Conservation (phyloP, 1,140 invertebrate species). For the Holotrichia oblita region DNA sequence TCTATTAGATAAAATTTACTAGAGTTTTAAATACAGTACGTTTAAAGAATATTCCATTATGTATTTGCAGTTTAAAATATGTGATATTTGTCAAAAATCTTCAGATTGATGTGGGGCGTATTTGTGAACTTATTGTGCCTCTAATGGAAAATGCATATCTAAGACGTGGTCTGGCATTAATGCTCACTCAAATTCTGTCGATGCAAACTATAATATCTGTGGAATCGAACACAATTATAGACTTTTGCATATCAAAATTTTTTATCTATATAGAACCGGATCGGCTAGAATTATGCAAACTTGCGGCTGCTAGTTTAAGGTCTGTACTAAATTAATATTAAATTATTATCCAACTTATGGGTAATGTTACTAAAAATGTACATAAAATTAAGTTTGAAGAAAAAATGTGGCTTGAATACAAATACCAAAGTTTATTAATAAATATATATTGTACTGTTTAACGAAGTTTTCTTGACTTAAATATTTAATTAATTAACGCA, state of each 20-base stretch:
- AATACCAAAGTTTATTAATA: no score
- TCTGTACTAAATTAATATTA: not conserved
- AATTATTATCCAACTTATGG: not conserved
- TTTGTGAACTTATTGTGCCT: not conserved
- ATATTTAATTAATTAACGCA: no score
- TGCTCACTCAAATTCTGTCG: not conserved
- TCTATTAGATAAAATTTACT: no score
- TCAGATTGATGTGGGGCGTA: not conserved
- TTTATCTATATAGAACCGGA: not conserved
- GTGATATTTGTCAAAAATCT: not conserved
- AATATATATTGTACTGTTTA: no score
- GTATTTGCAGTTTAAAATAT: not conserved
- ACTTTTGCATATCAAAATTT: not conserved
- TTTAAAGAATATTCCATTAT: no score
- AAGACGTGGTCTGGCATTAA: not conserved
- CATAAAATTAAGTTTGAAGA: no score
- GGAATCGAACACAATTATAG: not conserved
- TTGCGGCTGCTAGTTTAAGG: not conserved
- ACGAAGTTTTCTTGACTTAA: no score
- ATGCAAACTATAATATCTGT: not conserved
- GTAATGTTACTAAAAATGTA: no score
- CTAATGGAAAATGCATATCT: not conserved
- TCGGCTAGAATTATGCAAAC: not conserved
- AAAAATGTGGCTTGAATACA: no score
- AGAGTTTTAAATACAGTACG: no score